Evolutionary conservation across 2,113 vertebrate species (phyloP).

Genomic region (Scatophagus argus): DNA sequence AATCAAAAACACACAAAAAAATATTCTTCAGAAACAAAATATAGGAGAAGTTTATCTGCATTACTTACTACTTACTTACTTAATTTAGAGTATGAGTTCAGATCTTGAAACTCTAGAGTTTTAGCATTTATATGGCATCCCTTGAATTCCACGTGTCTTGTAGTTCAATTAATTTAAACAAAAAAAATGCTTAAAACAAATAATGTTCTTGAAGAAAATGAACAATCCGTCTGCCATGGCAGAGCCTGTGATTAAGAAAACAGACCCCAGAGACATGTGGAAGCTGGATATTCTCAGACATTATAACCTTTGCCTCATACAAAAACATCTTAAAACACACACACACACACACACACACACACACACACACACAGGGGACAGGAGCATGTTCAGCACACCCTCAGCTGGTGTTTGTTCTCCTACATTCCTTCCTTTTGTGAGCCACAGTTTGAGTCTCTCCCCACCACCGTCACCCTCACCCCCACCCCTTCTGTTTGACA

Average conservation of each 20-base stretch:
- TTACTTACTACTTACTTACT: neutral
- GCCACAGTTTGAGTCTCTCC: constrained; percentile 24
- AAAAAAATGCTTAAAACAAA: constrained; percentile 9
- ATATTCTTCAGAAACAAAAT: neutral
- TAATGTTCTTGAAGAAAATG: neutral
- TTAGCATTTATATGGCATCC: neutral
- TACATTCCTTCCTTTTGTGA: constrained; percentile 68
- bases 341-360: constrained; percentile 11
- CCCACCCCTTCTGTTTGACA: constrained; percentile 54
- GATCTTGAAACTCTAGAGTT: neutral
- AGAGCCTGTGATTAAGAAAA: constrained; percentile 26
- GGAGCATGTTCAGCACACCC: constrained; percentile 29
- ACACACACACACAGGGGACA: constrained; percentile 16
- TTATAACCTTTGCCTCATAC: constrained; percentile 13
- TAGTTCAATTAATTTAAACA: neutral
- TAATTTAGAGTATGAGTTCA: neutral
- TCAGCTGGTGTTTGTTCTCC: constrained; percentile 50
- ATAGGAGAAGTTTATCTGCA: neutral
- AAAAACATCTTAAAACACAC: constrained; percentile 10
- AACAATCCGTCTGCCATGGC: constrained; percentile 22
- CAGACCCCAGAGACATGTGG: constrained; percentile 23
- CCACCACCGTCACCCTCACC: no score
- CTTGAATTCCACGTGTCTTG: neutral
- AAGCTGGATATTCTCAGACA: constrained; percentile 31
- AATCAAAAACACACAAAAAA: neutral